These are phyloP conservation scores for Paracentrotus lividus DNA, from an alignment of 53 echinoderm and acorn worm genomes.

Conservation along the genomic window DNA sequence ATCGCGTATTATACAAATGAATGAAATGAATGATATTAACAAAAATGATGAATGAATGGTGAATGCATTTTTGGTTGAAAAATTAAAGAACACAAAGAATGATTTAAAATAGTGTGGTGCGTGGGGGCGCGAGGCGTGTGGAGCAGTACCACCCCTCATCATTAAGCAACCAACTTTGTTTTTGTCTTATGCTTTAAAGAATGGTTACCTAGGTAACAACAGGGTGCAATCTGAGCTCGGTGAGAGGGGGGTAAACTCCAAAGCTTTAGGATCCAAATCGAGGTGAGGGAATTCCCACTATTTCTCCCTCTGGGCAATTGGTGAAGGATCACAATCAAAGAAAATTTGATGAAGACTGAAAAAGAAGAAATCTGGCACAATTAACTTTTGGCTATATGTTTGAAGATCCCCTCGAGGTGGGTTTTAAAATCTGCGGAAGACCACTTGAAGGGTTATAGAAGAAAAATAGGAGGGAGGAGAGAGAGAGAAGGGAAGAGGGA, in stretches of 20 bases:
- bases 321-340: background rate
- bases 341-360: background rate
- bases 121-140: background rate
- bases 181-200: background rate
- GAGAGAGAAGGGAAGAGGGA: background rate
- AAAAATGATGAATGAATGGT: too few relatives aligned
- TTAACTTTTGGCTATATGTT: constrained; percentile 62
- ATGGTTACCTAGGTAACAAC: constrained; percentile 26
- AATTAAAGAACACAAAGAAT: background rate
- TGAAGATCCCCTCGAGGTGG: constrained; percentile 2
- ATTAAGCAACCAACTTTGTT: background rate
- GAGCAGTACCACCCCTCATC: background rate
- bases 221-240: too few relatives aligned
- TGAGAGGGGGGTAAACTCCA: background rate
- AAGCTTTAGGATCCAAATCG: constrained; percentile 29
- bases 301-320: background rate
- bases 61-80: too few relatives aligned
- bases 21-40: too few relatives aligned
- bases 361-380: constrained; percentile 42
- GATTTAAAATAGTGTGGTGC: background rate
- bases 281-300: background rate
- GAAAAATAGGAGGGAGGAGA: background rate
- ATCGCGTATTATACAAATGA: too few relatives aligned
- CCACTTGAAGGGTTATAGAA: constrained; percentile 45
- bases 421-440: constrained; percentile 7